Evolutionary conservation across 2,113 vertebrate genomes (phyloP), one percentile per base, ranked within the genome.

Genomic region (Varanus salvator): DNA sequence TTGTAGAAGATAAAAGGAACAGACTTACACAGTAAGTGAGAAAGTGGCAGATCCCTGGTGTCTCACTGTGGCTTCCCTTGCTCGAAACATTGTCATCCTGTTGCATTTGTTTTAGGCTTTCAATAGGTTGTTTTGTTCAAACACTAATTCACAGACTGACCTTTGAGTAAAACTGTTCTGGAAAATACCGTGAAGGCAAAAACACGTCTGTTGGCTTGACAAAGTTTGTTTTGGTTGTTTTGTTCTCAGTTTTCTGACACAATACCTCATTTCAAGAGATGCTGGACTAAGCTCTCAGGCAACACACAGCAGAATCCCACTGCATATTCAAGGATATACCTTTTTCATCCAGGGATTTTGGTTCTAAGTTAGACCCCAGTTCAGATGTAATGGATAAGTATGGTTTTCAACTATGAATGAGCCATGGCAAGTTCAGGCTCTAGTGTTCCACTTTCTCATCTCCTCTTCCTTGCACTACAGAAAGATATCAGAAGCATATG

Each of bases 271-370:
- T 93, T 89, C 77, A 92, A 85, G 86, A 91, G 81, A 71, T 74
- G 66, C 92, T 90, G 81, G 3, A 83, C 1, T 82, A 76, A 87
- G 50, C 76, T 84, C 90, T 87, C 68, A 93, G 87, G 71, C 31
- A 64, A 87, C 2, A 77, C 66, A 87, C 29, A 64, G 48, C 27
- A 75, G 8, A 29, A 15, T 76, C 57, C 57, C 27, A 77, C 8
- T 31, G 17, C 14, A 76, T 75, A 44, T 44, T 60, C 34, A 57
- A 38, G 23, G 21, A 84, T 68, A 50, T 52, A 84, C 17, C n/a
- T 21, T 84, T n/a, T 85, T 74, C 21, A 64, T 64, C 64, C 72
- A 60, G n/a, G 5, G 31, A 48, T 44, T 48, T 27, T 50, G 76
- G 23, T 48, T 44, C 21, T 77, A 21, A 48, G 21, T 77, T 48